Evolutionary conservation across 1,140 invertebrate genomes (phyloP).

Genomic region (Pogonus chalceus): DNA sequence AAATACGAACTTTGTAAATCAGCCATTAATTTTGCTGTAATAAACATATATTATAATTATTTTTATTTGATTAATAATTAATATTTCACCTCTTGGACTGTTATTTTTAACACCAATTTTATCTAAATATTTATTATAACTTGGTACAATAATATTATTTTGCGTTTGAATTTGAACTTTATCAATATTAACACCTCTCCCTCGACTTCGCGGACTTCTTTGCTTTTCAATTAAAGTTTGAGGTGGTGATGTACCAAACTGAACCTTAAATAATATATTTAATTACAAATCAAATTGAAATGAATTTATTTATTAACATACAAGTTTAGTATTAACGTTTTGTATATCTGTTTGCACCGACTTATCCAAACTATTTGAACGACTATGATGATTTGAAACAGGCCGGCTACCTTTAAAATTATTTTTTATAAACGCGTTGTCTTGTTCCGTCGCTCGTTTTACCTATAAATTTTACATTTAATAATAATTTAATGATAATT

Average conservation of each 20-base stretch:
- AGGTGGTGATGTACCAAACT: slow-evolving; percentile 17
- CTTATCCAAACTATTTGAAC: too few species aligned
- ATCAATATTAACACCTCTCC: slow-evolving; percentile 12
- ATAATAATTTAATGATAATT: background rate
- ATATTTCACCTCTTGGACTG: slow-evolving; percentile 35
- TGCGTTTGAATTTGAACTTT: slow-evolving; percentile 21
- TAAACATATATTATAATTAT: background rate
- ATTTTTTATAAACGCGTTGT: background rate
- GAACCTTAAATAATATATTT: slow-evolving; percentile 18
- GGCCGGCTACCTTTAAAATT: slow-evolving; percentile 14
- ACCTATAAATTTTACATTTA: background rate
- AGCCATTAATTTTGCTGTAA: slow-evolving; percentile 25
- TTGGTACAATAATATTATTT: slow-evolving; percentile 20
- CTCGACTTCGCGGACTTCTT: background rate
- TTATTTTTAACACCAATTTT: slow-evolving; percentile 34
- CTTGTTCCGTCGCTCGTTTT: background rate
- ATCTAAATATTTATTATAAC: slow-evolving; percentile 27
- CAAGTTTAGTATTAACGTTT: slow-evolving; percentile 29
- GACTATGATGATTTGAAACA: background rate
- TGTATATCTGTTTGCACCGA: slow-evolving; percentile 32
- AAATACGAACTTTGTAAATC: slow-evolving; percentile 29
- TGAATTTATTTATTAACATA: slow-evolving; percentile 28
- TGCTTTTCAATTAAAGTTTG: background rate
- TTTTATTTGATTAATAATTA: background rate
- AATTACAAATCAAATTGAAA: background rate